Evolutionary conservation across 92 coral and sea anemone species (phyloP).

Genomic region (Galaxea fascicularis): DNA sequence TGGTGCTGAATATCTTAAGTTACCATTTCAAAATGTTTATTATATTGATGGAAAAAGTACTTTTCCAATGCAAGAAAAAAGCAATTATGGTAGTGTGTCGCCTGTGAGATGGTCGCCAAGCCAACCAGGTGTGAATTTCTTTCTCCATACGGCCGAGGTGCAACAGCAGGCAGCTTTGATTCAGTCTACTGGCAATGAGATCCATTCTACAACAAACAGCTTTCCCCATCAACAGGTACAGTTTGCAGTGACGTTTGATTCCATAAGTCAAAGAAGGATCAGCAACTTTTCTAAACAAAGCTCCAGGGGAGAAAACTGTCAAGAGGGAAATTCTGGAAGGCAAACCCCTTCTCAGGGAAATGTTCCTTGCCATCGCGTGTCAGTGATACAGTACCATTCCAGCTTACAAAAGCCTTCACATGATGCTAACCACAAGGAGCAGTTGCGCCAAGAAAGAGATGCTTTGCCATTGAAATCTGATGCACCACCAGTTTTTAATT

Average conservation of each 20-base stretch:
- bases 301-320: conserved; percentile 9
- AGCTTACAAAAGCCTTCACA: conserved; percentile 44
- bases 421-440: conserved; percentile 6
- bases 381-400: conserved; percentile 84
- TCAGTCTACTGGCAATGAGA: background rate
- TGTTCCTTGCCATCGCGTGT: conserved; percentile 78
- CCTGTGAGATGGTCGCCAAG: conserved; percentile 6
- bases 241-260: background rate
- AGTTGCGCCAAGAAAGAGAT: background rate
- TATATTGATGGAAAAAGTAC: background rate
- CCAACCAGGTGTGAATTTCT: background rate
- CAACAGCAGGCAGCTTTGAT: background rate
- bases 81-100: background rate
- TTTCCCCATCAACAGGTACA: background rate
- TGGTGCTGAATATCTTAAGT: background rate
- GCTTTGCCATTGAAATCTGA: background rate
- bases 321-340: background rate
- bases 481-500: background rate
- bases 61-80: background rate
- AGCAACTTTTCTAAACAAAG: background rate
- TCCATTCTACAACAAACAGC: background rate
- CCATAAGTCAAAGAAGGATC: conserved; percentile 1
- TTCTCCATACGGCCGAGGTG: background rate
- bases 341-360: conserved; percentile 23
- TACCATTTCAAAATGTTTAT: conserved; percentile 24